These are phyloP conservation scores for Galagoides demidoff DNA, from an alignment of 2,797 vertebrate species.

Conservation along the genomic window DNA sequence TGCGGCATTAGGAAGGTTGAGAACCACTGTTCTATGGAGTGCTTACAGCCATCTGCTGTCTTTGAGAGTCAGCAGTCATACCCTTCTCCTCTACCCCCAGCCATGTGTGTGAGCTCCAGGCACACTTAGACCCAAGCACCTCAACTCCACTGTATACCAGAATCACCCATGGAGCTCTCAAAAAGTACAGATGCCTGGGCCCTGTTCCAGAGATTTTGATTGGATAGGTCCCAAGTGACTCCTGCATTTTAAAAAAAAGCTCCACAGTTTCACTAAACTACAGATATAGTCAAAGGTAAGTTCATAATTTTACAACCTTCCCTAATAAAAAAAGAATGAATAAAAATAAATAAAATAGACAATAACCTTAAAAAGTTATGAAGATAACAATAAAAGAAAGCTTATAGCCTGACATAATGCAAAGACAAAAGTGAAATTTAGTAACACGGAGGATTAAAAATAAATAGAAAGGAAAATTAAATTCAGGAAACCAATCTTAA, in stretches of 20 bases:
- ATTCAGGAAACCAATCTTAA: not conserved
- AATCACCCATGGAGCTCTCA: not conserved
- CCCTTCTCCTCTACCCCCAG: not conserved
- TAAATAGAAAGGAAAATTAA: constrained; percentile 51
- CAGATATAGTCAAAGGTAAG: not conserved
- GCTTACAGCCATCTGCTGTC: not conserved
- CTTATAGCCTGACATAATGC: constrained; percentile 10
- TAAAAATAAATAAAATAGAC: constrained; percentile 36
- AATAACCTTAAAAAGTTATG: constrained; percentile 26
- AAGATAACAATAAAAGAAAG: constrained; percentile 26
- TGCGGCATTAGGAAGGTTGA: no score
- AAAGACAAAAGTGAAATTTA: constrained; percentile 4
- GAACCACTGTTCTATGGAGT: no score
- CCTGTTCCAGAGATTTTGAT: not conserved
- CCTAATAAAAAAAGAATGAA: constrained; percentile 20
- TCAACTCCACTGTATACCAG: not conserved
- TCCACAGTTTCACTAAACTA: not conserved
- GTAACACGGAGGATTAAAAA: constrained; percentile 50
- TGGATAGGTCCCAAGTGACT: not conserved
- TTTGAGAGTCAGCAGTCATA: not conserved
- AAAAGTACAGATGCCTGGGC: not conserved
- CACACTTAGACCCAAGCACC: not conserved
- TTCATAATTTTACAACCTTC: constrained; percentile 12
- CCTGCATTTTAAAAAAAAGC: not conserved
- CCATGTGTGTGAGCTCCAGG: not conserved